Evolutionary conservation across 2,888 invertebrate species (phyloP).

Genomic region (Dorcus hopei): DNA sequence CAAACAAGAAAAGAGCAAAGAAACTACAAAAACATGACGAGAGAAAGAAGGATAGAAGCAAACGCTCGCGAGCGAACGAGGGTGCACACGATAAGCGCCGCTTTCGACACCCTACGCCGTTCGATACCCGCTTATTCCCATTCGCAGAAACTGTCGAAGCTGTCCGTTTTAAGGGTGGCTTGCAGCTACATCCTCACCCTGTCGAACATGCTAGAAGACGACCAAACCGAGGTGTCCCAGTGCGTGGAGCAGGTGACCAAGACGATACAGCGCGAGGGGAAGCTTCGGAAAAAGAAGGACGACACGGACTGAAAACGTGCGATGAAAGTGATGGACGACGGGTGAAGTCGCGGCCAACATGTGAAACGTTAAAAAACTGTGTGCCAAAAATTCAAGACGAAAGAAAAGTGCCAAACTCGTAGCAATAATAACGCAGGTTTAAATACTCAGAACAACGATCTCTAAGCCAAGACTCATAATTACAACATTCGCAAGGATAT

Average conservation of each 20-base stretch:
- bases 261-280: constrained; percentile 90
- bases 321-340: background rate
- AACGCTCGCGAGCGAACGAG: constrained; percentile 90
- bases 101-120: constrained; percentile 82
- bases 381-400: background rate
- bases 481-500: too few species aligned
- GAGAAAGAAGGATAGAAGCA: constrained; percentile 89
- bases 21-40: constrained; percentile 94
- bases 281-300: constrained; percentile 81
- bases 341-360: background rate
- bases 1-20: constrained; percentile 63
- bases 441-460: background rate
- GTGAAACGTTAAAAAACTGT: background rate
- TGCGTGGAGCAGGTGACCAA: constrained; percentile 87
- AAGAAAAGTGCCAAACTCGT: background rate
- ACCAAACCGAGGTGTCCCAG: constrained; percentile 56
- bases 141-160: constrained; percentile 89
- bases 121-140: constrained; percentile 89
- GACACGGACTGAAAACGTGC: constrained; percentile 49
- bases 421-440: background rate
- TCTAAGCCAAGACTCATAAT: background rate
- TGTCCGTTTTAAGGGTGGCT: constrained; percentile 89
- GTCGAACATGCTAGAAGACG: constrained; percentile 70
- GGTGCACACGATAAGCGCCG: constrained; percentile 94
- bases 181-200: constrained; percentile 90